Evolutionary conservation across 1,140 invertebrate genomes (phyloP), one percentile per base, ranked within the genome.

Genomic region (Drosophila kohkoa): DNA sequence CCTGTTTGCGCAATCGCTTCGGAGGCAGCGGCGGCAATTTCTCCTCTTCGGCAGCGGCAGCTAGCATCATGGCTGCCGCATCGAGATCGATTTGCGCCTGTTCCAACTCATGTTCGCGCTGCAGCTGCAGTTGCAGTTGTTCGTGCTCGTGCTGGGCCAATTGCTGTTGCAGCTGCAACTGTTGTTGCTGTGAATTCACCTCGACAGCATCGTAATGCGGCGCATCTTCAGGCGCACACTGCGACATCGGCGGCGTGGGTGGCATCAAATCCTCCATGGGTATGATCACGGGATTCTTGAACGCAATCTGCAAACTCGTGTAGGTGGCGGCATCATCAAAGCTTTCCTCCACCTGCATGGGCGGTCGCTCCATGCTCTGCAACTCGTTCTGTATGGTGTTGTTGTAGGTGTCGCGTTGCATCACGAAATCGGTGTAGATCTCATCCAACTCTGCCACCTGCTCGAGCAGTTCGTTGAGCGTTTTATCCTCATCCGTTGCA

Each of bases 231-330:
- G 87, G 80, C 0, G 80, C 79, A 55, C 82, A 80, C 49, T 91
- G 80, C 0, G 90, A 91, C 70, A 87, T 77, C 64, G 87, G 88
- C 10, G 91, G 92, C 30, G 91, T 82, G 0, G 88, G 90, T 10
- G 89, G 81, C 72, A 92, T 87, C 2, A 93, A 73, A 20, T 93
- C 92, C 3, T 91, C 77, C 65, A 86, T 94, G 93, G 57, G 93
- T 28, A 96, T 94, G 5, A 94, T 82, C 1, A 97, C 90, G 0
- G 96, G 96, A 93, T 97, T 97, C 93, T 96, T 97, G 94, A 97
- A 97, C 0, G 97, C 97, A 85, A 97, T 94, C 88, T 97, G 96
- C 48, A 97, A 92, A 85, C 96, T 97, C 0, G 96, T 96, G 72
- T 97, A 97, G 0, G 96, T 96, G 57, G 95, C 95, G 59, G 95